Evolutionary conservation across 2,888 invertebrate genomes (phyloP).

Genomic region (Dendrolimus pini): DNA sequence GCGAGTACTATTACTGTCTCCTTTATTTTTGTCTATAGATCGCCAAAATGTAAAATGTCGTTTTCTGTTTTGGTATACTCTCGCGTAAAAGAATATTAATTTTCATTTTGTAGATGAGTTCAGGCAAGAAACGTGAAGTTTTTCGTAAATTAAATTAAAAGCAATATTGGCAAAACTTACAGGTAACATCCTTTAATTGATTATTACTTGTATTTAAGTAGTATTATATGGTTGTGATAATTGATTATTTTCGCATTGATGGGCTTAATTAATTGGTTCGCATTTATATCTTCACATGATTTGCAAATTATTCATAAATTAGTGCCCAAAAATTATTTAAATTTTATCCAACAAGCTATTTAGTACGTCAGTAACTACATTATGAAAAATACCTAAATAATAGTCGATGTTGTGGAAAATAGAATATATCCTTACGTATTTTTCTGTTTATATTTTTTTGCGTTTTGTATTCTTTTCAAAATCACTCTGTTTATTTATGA

Average conservation of each 20-base stretch:
- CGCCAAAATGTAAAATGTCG: constrained; percentile 73
- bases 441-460: too few species aligned
- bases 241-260: constrained; percentile 8
- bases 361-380: too few species aligned
- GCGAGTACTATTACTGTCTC: too few species aligned
- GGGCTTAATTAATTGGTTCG: constrained; percentile 5
- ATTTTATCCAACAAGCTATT: too few species aligned
- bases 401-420: too few species aligned
- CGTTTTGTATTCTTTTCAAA: too few species aligned
- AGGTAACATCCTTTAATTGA: constrained; percentile 10
- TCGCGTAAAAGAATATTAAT: constrained; percentile 54
- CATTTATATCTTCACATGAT: too few species aligned
- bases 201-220: not conserved
- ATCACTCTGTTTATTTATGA: too few species aligned
- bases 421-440: too few species aligned
- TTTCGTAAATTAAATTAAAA: constrained; percentile 20
- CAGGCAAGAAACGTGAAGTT: constrained; percentile 22
- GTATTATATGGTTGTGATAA: constrained; percentile 1
- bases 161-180: constrained; percentile 5
- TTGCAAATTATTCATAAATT: too few species aligned
- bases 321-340: constrained; percentile 4
- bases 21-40: constrained; percentile 34
- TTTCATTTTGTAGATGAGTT: constrained; percentile 45
- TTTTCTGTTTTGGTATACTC: constrained; percentile 69
- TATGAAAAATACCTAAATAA: too few species aligned